These are phyloP conservation scores for Caenorhabditis latens DNA, from an alignment of 1,140 invertebrate genomes.

Conservation along the genomic window DNA sequence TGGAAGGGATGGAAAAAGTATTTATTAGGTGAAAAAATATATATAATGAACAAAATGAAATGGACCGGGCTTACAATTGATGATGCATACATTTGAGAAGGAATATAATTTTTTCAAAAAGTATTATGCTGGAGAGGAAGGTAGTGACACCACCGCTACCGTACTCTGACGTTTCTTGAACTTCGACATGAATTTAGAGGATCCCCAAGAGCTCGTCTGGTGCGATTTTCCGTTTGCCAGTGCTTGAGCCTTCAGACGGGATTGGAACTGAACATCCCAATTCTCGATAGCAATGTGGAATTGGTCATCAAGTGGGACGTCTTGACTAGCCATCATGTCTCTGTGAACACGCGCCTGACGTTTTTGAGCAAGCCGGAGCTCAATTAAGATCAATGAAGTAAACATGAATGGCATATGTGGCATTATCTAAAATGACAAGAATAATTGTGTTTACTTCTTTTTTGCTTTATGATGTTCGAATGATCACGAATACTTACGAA, in stretches of 20 bases:
- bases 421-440: slow-evolving; percentile 20
- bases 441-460: too few species aligned
- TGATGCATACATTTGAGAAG: too few species aligned
- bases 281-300: slow-evolving; percentile 30
- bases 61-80: too few species aligned
- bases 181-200: background rate
- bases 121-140: background rate
- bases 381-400: slow-evolving; percentile 10
- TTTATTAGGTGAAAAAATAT: too few species aligned
- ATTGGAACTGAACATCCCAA: slow-evolving; percentile 38
- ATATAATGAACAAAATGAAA: too few species aligned
- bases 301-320: slow-evolving; percentile 19
- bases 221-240: background rate
- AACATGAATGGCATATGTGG: slow-evolving; percentile 28
- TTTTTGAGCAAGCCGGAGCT: background rate
- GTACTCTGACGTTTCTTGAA: slow-evolving; percentile 20
- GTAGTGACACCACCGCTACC: background rate
- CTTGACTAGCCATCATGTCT: slow-evolving; percentile 41
- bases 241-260: slow-evolving; percentile 10
- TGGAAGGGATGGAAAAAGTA: too few species aligned
- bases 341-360: background rate
- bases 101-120: too few species aligned
- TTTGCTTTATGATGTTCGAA: background rate
- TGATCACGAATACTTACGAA: background rate
- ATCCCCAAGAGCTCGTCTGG: background rate